phyloP scores from a whole-genome alignment of 2,888 invertebrate species.

The Autographa pulchrina region DNA sequence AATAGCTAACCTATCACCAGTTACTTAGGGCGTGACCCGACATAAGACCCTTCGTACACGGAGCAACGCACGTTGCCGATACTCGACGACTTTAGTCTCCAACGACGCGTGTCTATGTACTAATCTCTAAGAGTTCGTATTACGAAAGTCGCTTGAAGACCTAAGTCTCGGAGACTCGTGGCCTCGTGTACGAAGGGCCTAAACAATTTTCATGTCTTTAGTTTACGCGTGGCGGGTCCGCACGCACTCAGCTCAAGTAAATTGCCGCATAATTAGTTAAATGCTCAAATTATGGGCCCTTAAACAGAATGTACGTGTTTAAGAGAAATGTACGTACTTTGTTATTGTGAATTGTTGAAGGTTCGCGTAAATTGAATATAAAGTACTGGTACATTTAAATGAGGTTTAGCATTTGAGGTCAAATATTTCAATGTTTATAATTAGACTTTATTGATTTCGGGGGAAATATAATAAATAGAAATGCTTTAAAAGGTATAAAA shows the following conservation, averaged over 20 bases:
- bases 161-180: no score
- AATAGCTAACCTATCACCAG: conserved; percentile 18
- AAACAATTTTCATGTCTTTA: conserved; percentile 36
- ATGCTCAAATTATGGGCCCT: conserved; percentile 30
- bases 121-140: neutral
- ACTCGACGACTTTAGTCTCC: neutral
- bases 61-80: neutral
- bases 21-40: conserved; percentile 32
- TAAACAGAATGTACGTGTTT: conserved; percentile 25
- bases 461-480: no score
- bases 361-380: neutral
- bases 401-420: neutral
- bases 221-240: conserved; percentile 26
- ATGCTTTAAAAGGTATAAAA: no score
- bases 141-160: no score
- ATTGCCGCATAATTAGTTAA: conserved; percentile 44
- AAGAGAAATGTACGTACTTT: conserved; percentile 38
- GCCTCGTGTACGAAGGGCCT: neutral
- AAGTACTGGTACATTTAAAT: neutral
- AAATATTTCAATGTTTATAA: neutral
- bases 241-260: conserved; percentile 44
- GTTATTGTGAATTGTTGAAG: conserved; percentile 24
- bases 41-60: neutral
- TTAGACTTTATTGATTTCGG: no score
- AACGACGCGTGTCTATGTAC: neutral